phyloP scores from a whole-genome alignment of 2,797 vertebrate species.

The Kryptopterus vitreolus region DNA sequence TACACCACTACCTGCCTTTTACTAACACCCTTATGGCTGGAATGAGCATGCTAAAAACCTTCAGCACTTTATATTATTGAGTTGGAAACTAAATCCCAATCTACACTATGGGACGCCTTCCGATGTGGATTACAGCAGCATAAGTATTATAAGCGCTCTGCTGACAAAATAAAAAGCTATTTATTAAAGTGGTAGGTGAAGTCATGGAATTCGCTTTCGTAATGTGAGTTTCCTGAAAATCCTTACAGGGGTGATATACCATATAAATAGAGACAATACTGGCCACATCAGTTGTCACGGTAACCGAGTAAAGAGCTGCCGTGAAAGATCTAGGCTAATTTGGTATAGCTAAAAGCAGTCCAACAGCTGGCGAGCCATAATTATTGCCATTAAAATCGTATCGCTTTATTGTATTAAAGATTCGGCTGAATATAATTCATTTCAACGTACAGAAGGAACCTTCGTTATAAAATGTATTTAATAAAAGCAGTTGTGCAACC shows the following conservation, averaged over 20 bases:
- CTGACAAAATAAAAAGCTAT: neutral
- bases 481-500: neutral
- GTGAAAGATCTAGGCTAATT: no score
- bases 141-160: neutral
- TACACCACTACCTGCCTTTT: no score
- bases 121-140: neutral
- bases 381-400: no score
- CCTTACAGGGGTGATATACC: neutral
- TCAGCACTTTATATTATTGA: no score
- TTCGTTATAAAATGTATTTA: neutral
- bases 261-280: neutral
- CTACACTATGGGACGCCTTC: no score
- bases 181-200: neutral
- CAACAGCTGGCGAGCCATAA: neutral
- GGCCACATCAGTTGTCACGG: neutral
- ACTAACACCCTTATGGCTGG: no score
- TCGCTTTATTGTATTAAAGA: no score
- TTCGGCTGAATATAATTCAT: neutral
- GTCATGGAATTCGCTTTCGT: neutral
- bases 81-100: no score
- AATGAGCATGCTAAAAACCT: no score
- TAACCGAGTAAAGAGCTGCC: neutral
- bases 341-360: neutral
- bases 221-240: neutral
- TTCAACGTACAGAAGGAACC: neutral